Base-by-base conservation (phyloP, 2,797 vertebrate genomes). In the Triplophysa bombifrons region DNA sequence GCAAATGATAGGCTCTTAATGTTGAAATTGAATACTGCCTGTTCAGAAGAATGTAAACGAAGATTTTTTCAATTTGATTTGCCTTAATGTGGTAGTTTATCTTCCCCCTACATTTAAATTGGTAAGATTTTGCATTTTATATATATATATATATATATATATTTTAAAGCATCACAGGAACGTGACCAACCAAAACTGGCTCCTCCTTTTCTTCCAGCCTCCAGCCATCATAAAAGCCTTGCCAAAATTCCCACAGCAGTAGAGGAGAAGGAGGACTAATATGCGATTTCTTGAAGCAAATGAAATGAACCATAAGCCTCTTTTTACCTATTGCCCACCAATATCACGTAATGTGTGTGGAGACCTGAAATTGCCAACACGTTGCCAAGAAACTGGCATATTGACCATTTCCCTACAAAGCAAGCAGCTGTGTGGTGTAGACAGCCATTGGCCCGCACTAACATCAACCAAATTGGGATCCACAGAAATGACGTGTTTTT, bases 21-120 rank as follows among this genome's bases (percentile, higher is more conserved):
- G 72, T 90, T 83, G 85, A 67, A 86, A 81, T 88, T 50, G 71
- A 73, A 79, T 78, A 83, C 72, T 86, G 87, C 78, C 72, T 86
- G 79, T 67, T 83, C 46, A 60, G 63, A 86, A 83, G 88, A 92
- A 92, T 91, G 87, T 83, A 86, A 87, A 87, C 85, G 58, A 20
- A 58, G 13, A 44, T 7, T 25, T 51, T 64, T 64, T 30, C 38
- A 51, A 58, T 56, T 22, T 73, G 50, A 71, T 58, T 60, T 44
- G n/a, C 56, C 8, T 55, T 55, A n/a, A n/a, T n/a, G 19, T n/a
- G 19, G 17, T n/a, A 20, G 19, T 48, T 48, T 16, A 48, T 48
- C 46, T 13, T 12, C 11, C 44, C 12, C 11, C 3, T 13, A 3
- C 41, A 44, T 44, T 44, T 44, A 44, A 44, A 44, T 2, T 46